phyloP scores from a whole-genome alignment of 2,888 invertebrate species.

The Synergus itoensis region DNA sequence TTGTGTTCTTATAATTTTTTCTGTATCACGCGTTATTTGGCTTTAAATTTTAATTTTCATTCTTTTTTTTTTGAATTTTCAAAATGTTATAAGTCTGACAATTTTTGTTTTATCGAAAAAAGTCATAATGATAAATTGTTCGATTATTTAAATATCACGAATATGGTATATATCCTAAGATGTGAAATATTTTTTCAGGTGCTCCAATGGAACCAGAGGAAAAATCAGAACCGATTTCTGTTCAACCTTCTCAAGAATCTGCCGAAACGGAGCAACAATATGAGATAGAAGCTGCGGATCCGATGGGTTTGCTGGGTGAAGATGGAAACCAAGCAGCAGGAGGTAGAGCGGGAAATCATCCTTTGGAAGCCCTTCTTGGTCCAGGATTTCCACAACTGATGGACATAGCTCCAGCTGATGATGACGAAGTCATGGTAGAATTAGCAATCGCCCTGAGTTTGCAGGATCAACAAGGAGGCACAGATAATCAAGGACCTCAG shows the following conservation, averaged over 20 bases:
- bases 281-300: conserved; percentile 82
- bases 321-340: conserved; percentile 74
- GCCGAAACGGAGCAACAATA: conserved; percentile 80
- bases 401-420: conserved; percentile 95
- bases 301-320: conserved; percentile 81
- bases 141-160: no score
- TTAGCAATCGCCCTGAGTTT: conserved; percentile 96
- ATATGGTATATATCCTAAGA: neutral
- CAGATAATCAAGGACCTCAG: conserved; percentile 80
- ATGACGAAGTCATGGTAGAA: conserved; percentile 98
- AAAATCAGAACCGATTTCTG: conserved; percentile 67
- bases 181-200: conserved; percentile 51
- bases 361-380: conserved; percentile 78
- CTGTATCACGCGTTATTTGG: no score
- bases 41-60: no score
- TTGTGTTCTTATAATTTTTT: no score
- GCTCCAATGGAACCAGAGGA: conserved; percentile 70
- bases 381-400: conserved; percentile 88
- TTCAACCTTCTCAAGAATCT: conserved; percentile 75
- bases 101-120: no score
- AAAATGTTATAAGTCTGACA: no score
- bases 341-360: conserved; percentile 67
- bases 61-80: no score
- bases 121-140: no score
- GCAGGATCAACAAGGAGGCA: conserved; percentile 87